Evolutionary conservation across 2,888 invertebrate genomes (phyloP).

Genomic region (Microdon myrmicae): DNA sequence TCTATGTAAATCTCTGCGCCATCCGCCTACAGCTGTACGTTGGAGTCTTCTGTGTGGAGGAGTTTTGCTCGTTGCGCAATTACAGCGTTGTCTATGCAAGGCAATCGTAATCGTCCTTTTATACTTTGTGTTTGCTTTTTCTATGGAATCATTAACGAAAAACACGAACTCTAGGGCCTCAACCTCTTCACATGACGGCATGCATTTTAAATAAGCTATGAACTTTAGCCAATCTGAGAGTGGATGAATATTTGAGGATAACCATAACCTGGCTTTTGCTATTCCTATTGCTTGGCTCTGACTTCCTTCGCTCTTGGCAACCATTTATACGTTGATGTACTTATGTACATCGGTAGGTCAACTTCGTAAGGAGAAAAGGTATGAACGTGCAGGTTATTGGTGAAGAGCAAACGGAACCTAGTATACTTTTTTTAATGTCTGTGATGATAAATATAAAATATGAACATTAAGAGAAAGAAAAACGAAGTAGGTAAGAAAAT

Average conservation of each 20-base stretch:
- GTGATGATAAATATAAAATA: too few species aligned
- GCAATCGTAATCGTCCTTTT: slow-evolving; percentile 37
- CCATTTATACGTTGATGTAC: too few species aligned
- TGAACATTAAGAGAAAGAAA: too few species aligned
- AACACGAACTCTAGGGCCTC: slow-evolving; percentile 30
- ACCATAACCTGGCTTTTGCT: slow-evolving; percentile 42
- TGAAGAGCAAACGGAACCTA: slow-evolving; percentile 19
- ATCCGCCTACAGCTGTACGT: slow-evolving; percentile 28
- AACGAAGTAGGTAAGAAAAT: too few species aligned
- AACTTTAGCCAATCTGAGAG: slow-evolving; percentile 41
- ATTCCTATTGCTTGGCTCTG: slow-evolving; percentile 19
- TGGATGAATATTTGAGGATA: slow-evolving; percentile 42
- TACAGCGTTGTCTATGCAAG: slow-evolving; percentile 7
- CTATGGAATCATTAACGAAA: slow-evolving; percentile 42
- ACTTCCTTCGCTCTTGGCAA: slow-evolving; percentile 13
- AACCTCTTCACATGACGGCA: slow-evolving; percentile 38
- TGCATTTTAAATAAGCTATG: slow-evolving; percentile 43
- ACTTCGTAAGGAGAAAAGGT: slow-evolving; percentile 5
- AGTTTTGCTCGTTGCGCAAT: too few species aligned
- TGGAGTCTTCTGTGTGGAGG: slow-evolving; percentile 19
- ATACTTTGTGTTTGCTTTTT: slow-evolving; percentile 30
- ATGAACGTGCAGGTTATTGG: slow-evolving; percentile 3
- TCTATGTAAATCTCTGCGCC: slow-evolving; percentile 2
- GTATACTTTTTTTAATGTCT: too few species aligned
- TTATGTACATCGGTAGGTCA: too few species aligned